Evolutionary conservation across 2,888 invertebrate species (phyloP).

Genomic region (Aporophyla lueneburgensis): DNA sequence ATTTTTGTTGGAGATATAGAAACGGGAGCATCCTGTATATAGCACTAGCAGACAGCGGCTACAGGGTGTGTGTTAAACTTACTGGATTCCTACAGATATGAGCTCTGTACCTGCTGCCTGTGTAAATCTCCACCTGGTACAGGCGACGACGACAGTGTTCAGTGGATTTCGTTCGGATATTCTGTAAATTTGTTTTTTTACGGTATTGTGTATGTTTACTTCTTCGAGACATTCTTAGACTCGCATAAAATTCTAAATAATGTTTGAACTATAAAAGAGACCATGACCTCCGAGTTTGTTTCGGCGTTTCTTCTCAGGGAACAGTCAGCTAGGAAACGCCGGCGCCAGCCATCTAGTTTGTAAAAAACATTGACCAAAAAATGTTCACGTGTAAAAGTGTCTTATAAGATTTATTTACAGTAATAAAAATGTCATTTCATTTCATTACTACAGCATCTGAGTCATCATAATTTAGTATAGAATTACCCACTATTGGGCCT

Average conservation of each 20-base stretch:
- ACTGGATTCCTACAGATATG: constrained; percentile 74
- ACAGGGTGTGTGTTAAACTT: constrained; percentile 68
- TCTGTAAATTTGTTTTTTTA: background rate
- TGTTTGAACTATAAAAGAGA: no score
- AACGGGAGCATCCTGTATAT: constrained; percentile 57
- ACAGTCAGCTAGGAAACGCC: no score
- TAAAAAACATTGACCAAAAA: no score
- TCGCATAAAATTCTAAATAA: no score
- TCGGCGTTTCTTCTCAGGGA: no score
- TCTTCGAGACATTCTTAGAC: no score
- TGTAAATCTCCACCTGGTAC: constrained; percentile 72
- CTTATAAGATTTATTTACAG: no score
- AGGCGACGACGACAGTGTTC: constrained; percentile 43
- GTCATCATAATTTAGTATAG: no score
- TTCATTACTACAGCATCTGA: background rate
- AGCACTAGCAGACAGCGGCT: constrained; percentile 50
- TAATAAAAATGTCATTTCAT: no score
- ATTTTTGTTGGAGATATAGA: constrained; percentile 26
- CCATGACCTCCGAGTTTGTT: no score
- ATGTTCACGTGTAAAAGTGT: no score
- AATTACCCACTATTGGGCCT: background rate
- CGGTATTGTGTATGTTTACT: background rate
- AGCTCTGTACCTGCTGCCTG: constrained; percentile 71
- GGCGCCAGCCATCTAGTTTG: no score
- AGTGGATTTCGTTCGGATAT: constrained; percentile 3